phyloP scores from a whole-genome alignment of 2,797 vertebrate genomes.

The Apogon talboti region DNA sequence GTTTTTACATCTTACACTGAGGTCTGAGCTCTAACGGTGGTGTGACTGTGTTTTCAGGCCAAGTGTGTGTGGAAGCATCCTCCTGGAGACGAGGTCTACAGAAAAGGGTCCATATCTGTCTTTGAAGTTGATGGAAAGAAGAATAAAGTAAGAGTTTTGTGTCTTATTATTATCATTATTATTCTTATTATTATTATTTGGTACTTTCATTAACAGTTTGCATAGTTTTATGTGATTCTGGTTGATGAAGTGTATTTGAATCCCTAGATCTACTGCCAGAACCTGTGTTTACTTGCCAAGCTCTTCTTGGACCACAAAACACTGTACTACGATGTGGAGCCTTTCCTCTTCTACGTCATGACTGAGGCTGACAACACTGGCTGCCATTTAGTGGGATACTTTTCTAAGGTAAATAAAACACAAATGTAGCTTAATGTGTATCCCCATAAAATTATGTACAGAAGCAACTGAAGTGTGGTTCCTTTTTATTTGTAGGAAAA shows the following conservation, averaged over 20 bases:
- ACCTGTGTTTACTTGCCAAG: slow-evolving; percentile 97
- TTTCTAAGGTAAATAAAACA: slow-evolving; percentile 90
- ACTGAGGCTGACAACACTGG: slow-evolving; percentile 98
- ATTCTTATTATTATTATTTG: neutral
- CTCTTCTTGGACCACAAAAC: slow-evolving; percentile 99
- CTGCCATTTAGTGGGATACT: slow-evolving; percentile 98
- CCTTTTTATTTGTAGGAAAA: slow-evolving; percentile 86
- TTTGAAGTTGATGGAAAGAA: slow-evolving; percentile 99
- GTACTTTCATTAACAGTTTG: no score
- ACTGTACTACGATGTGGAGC: slow-evolving; percentile 97
- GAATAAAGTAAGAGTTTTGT: slow-evolving; percentile 88
- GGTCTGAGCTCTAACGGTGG: neutral
- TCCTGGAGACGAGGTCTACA: slow-evolving; percentile 96
- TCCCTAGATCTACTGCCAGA: slow-evolving; percentile 97
- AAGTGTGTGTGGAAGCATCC: slow-evolving; percentile 99
- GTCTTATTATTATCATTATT: neutral
- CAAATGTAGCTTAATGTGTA: no score
- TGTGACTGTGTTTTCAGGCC: slow-evolving; percentile 81
- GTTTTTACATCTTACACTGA: neutral
- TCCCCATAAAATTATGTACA: neutral
- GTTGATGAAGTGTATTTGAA: neutral
- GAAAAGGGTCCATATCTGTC: slow-evolving; percentile 95
- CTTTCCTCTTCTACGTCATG: slow-evolving; percentile 99
- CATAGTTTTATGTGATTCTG: neutral
- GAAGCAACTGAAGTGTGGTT: slow-evolving; percentile 4